These are phyloP conservation scores for Stenchaetothrips biformis DNA, from an alignment of 2,888 invertebrate genomes.

Conservation along the genomic window DNA sequence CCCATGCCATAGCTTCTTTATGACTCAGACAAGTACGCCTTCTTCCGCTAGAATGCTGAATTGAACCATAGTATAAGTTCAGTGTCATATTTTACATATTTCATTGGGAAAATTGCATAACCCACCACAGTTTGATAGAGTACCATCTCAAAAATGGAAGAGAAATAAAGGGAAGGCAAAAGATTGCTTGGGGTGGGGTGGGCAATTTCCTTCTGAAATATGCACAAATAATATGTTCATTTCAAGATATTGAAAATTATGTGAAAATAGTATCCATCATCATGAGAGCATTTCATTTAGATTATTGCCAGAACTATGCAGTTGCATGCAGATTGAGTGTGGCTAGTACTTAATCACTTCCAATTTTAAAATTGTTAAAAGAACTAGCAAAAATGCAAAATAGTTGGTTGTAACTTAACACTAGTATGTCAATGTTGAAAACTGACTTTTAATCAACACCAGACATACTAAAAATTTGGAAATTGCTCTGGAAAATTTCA, in stretches of 20 bases:
- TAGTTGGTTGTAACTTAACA: background rate
- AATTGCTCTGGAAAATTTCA: background rate
- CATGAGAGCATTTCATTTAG: background rate
- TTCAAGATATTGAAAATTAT: too few species aligned
- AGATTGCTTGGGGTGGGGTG: too few species aligned
- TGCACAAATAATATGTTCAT: background rate
- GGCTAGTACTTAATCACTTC: background rate
- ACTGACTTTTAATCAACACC: background rate
- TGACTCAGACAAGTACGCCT: conserved; percentile 28
- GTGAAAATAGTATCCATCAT: too few species aligned
- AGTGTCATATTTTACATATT: conserved; percentile 31
- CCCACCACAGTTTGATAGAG: background rate
- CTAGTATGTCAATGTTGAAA: background rate
- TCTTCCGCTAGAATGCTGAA: conserved; percentile 39
- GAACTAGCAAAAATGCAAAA: background rate
- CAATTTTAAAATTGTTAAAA: background rate
- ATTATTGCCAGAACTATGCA: background rate
- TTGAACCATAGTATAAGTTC: conserved; percentile 38
- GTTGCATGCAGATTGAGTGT: background rate
- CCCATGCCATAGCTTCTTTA: conserved; percentile 20
- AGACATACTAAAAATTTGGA: conserved; percentile 11
- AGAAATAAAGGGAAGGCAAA: background rate
- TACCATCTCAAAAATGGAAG: background rate
- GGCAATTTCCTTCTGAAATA: conserved; percentile 13
- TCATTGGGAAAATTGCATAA: background rate